Evolutionary conservation across 2,888 invertebrate genomes (phyloP).

Genomic region (Melanchra persicariae): DNA sequence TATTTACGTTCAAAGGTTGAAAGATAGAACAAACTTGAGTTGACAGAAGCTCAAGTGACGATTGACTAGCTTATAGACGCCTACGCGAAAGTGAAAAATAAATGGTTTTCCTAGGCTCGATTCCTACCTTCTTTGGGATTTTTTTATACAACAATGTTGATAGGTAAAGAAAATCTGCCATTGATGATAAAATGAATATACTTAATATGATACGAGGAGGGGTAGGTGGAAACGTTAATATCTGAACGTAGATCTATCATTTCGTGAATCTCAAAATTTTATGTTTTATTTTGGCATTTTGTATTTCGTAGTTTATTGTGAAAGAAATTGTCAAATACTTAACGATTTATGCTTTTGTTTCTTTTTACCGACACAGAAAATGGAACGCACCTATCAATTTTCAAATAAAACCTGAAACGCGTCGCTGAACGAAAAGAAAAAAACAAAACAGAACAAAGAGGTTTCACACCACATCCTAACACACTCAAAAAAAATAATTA

Average conservation of each 20-base stretch:
- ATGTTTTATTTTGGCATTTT: slow-evolving; percentile 13
- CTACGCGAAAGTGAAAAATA: slow-evolving; percentile 26
- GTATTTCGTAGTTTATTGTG: not conserved
- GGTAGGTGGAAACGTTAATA: not conserved
- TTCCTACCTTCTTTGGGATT: not conserved
- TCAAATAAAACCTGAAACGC: slow-evolving; percentile 16
- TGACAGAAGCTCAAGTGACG: slow-evolving; percentile 17
- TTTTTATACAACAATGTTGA: not conserved
- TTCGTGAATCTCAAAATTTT: not conserved
- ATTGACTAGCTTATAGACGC: slow-evolving; percentile 1
- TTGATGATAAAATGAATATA: not conserved
- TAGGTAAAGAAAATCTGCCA: not conserved
- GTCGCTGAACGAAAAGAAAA: not conserved
- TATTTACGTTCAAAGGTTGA: slow-evolving; percentile 2
- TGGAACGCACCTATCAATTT: slow-evolving; percentile 27
- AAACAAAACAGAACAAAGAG: slow-evolving; percentile 22
- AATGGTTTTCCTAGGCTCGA: slow-evolving; percentile 5
- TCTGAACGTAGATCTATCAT: not conserved
- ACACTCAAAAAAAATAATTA: slow-evolving; percentile 63
- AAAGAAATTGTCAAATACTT: not conserved
- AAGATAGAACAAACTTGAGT: slow-evolving; percentile 15
- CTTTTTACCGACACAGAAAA: slow-evolving; percentile 10
- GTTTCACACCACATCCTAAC: slow-evolving; percentile 39
- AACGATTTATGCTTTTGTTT: slow-evolving; percentile 12
- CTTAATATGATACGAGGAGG: not conserved